phyloP scores from a whole-genome alignment of 1,140 invertebrate species.

The Pinna nobilis region DNA sequence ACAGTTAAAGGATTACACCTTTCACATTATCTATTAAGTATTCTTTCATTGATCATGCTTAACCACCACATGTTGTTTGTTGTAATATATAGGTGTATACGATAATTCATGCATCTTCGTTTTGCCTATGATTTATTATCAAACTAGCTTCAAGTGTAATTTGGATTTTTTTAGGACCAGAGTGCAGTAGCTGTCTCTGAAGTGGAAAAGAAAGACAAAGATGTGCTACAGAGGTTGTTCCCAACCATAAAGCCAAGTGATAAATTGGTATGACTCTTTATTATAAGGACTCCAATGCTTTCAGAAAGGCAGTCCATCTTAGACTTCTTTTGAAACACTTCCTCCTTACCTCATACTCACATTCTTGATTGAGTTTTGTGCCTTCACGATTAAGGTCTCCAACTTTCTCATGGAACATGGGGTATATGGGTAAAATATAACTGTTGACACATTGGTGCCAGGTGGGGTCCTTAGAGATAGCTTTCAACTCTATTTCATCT shows the following conservation, averaged over 20 bases:
- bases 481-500: too few species aligned
- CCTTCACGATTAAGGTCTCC: too few species aligned
- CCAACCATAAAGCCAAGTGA: conserved; percentile 58
- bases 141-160: too few species aligned
- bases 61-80: not conserved
- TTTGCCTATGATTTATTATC: not conserved
- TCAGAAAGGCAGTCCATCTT: too few species aligned
- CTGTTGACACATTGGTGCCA: too few species aligned
- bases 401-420: too few species aligned
- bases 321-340: too few species aligned
- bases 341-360: not conserved
- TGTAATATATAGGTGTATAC: not conserved
- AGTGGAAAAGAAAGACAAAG: conserved; percentile 56
- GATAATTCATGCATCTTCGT: not conserved
- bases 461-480: too few species aligned
- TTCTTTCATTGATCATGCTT: not conserved
- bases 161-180: conserved; percentile 52
- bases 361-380: too few species aligned
- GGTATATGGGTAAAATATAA: too few species aligned
- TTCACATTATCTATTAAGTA: not conserved
- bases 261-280: conserved; percentile 62
- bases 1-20: not conserved
- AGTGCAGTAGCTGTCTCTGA: conserved; percentile 41
- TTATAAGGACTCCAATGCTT: too few species aligned
- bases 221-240: conserved; percentile 63